Conservation (phyloP, 2,113 vertebrate species). For the Cariama cristata region DNA sequence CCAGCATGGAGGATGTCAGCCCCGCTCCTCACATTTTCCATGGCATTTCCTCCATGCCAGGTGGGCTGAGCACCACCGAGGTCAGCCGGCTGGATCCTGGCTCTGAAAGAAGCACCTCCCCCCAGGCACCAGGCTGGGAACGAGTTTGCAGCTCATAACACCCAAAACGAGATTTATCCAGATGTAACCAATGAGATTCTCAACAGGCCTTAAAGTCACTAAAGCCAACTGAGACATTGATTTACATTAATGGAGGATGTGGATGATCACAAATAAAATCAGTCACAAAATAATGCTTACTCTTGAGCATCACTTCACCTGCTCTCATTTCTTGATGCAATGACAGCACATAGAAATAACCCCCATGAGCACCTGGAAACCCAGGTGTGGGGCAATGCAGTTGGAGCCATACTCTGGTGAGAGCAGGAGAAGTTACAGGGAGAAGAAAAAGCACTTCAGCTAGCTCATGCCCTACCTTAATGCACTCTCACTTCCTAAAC, state of each 20-base stretch:
- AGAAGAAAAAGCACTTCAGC: background rate
- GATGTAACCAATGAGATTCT: background rate
- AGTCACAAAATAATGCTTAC: background rate
- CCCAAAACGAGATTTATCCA: accelerated
- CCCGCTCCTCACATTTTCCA: accelerated
- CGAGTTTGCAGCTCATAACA: background rate
- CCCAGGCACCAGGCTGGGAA: background rate
- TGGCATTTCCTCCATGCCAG: background rate
- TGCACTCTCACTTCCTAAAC: background rate
- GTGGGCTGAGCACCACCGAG: background rate
- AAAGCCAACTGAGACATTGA: background rate
- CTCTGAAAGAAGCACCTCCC: background rate
- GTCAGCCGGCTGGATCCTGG: background rate
- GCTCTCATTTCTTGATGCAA: background rate
- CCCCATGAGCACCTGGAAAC: background rate
- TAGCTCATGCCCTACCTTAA: background rate
- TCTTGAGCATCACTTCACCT: background rate
- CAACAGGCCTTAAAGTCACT: background rate
- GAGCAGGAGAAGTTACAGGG: background rate
- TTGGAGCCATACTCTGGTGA: background rate
- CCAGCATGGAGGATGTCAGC: accelerated
- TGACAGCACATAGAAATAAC: background rate
- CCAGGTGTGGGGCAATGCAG: background rate
- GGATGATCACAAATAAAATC: accelerated
- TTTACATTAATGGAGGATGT: accelerated